Evolutionary conservation across 2,888 invertebrate species (phyloP).

Genomic region (Cryptocheilus praepositus): DNA sequence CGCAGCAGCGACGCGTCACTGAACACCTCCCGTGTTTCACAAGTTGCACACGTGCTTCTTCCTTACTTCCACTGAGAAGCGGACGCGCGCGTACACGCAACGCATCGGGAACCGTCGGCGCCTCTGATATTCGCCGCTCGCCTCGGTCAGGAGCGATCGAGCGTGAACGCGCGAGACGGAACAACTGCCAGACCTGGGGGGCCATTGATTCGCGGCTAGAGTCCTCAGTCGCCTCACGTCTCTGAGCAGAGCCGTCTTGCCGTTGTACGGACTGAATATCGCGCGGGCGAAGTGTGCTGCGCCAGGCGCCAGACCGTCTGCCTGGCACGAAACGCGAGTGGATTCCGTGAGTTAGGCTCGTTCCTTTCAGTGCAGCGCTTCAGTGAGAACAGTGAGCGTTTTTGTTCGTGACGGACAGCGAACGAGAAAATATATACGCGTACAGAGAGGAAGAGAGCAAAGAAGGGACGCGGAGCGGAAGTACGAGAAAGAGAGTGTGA

Average conservation of each 20-base stretch:
- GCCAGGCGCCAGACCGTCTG: constrained; percentile 7
- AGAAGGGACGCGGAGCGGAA: background rate
- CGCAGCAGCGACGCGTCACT: constrained; percentile 73
- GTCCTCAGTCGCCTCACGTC: too few relatives aligned
- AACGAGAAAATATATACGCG: background rate
- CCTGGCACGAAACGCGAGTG: constrained; percentile 41
- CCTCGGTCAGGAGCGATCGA: constrained; percentile 38
- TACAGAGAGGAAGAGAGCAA: background rate
- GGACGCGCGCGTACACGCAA: constrained; percentile 63
- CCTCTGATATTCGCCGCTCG: constrained; percentile 35
- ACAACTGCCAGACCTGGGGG: background rate
- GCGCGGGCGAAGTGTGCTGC: too few relatives aligned
- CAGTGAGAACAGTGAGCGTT: too few relatives aligned
- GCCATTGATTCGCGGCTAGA: background rate
- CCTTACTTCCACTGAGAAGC: constrained; percentile 65
- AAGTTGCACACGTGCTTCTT: constrained; percentile 69
- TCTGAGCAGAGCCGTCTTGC: too few relatives aligned
- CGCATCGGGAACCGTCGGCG: constrained; percentile 58
- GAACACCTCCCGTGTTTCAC: constrained; percentile 63
- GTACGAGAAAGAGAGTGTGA: background rate
- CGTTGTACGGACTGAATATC: too few relatives aligned
- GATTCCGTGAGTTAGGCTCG: background rate
- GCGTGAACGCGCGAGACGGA: constrained; percentile 22
- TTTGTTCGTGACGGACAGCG: background rate
- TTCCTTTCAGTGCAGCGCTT: too few relatives aligned